A percentile compares a stretch with the other conserved stretches of the same genome.
These are phyloP conservation scores for Nysson spinosus DNA, from an alignment of 2,888 invertebrate species.

Conservation along the genomic window DNA sequence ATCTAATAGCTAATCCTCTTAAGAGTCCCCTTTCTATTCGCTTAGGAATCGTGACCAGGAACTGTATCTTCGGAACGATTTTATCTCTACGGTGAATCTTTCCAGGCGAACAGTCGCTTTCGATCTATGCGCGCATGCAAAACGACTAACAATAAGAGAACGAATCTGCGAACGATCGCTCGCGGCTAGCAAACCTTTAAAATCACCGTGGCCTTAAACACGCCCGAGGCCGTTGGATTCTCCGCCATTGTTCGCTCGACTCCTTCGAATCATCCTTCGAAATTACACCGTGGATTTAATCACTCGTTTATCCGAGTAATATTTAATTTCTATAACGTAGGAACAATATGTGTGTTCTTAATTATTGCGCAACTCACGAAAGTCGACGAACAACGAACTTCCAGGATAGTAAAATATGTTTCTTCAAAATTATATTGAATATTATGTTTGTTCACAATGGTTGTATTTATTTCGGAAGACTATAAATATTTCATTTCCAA, in stretches of 20 bases:
- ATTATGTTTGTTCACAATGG: too few species aligned
- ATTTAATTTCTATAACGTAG: too few species aligned
- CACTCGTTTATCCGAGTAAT: not conserved
- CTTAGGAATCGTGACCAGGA: conserved; percentile 51
- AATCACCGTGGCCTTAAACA: conserved; percentile 39
- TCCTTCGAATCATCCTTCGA: not conserved
- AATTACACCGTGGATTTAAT: too few species aligned
- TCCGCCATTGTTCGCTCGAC: not conserved
- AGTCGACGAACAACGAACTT: too few species aligned
- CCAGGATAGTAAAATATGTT: too few species aligned
- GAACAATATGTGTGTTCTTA: too few species aligned
- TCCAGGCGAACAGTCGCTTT: conserved; percentile 57
- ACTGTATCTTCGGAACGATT: conserved; percentile 53
- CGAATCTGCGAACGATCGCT: conserved; percentile 20
- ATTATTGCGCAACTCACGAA: too few species aligned
- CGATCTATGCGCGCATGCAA: conserved; percentile 52
- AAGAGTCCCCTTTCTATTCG: conserved; percentile 45
- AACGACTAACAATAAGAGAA: too few species aligned
- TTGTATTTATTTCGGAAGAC: too few species aligned
- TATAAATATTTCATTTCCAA: too few species aligned
- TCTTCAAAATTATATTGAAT: too few species aligned
- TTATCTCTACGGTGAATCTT: conserved; percentile 53
- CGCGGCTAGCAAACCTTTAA: conserved; percentile 34
- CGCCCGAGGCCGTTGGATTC: conserved; percentile 14
- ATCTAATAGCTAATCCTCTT: conserved; percentile 45